phyloP scores from a whole-genome alignment of 2,113 vertebrate genomes.

The Anas platyrhynchos region DNA sequence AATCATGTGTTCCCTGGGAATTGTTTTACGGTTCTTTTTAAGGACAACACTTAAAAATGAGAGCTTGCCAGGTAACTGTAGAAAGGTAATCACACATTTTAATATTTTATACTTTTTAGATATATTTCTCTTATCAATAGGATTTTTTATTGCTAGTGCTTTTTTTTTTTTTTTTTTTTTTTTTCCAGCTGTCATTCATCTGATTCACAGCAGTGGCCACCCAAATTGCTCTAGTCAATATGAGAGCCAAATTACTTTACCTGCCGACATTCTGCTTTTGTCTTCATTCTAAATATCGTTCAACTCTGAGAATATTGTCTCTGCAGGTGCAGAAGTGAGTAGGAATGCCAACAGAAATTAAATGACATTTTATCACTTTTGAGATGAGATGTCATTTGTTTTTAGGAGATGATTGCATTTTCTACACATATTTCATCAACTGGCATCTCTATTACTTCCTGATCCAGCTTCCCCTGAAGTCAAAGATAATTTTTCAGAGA shows the following conservation, averaged over 20 bases:
- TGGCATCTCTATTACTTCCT: neutral
- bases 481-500: neutral
- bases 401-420: constrained; percentile 23
- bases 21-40: neutral
- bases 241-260: constrained; percentile 22
- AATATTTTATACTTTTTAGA: neutral
- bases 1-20: neutral
- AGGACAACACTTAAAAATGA: neutral
- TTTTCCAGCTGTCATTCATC: constrained; percentile 37
- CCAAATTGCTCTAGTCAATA: neutral
- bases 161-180: neutral
- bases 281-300: constrained; percentile 17
- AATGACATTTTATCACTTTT: constrained; percentile 25
- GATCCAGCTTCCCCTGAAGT: neutral
- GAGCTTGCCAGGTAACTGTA: neutral
- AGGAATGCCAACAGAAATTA: constrained; percentile 38
- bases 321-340: neutral
- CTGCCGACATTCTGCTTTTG: neutral
- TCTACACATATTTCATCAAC: neutral
- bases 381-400: neutral
- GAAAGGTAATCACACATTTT: constrained; percentile 18
- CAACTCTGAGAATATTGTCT: constrained; percentile 6
- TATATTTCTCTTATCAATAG: neutral
- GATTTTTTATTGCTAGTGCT: neutral
- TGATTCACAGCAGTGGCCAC: constrained; percentile 10